Evolutionary conservation across 2,888 invertebrate genomes (phyloP), one percentile per base, ranked within the genome.

Genomic region (Ophion obscuratus): DNA sequence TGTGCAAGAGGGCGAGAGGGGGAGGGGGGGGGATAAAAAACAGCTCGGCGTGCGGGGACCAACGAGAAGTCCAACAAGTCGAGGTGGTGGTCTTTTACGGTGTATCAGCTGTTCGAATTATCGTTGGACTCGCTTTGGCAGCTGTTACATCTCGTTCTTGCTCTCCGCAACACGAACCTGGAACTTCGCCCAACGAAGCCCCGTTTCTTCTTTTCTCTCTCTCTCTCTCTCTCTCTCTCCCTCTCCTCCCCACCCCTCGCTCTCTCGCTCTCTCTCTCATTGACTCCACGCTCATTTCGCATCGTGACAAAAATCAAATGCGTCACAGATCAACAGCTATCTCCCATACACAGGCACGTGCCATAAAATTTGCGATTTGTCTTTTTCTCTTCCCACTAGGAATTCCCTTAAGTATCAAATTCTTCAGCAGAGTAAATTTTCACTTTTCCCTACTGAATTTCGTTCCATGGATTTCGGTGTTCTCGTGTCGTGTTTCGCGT

Each of bases 21-120:
- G 64, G 67, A 14, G 27, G 53, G 17, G 73, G 11, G 40, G 61
- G 71, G 31, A 27, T 27, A 53, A 66, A 59, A 74, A 59, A 73
- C 20, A 73, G 81, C 75, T 81, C 70, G 68, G 81, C 61, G 86
- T 75, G 81, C 77, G 86, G 74, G 86, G 86, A 86, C 83, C 83
- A 83, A 86, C 86, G 83, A 86, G 86, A 86, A 86, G 86, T 86
- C 83, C 83, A 88, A 88, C 85, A 86, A 87, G 84, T 89, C 89
- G 89, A 89, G 88, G 87, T 87, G 84, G 87, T 87, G 83, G 85
- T 87, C 87, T 88, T 87, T 88, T 89, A 88, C 87, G 88, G 89
- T 89, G 90, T 90, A 93, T 93, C 93, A 93, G 93, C 93, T 93
- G 93, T 93, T 93, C 92, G 91, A 92, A 92, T 92, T 92, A 92